Evolutionary conservation across 2,888 invertebrate species (phyloP), one percentile per base, ranked within the genome.

Genomic region (Scotopteryx bipunctaria): DNA sequence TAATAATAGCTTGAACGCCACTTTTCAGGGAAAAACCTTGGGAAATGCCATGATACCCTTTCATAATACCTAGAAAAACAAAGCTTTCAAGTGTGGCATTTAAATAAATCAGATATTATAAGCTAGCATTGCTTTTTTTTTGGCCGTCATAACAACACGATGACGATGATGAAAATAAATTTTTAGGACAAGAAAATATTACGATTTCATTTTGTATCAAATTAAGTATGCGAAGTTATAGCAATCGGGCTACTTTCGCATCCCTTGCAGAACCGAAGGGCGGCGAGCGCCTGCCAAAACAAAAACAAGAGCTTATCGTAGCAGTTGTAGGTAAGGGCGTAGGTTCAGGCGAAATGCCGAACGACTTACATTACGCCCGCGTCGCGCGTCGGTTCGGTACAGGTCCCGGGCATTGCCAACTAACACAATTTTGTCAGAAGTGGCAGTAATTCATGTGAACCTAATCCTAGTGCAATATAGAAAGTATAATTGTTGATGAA

Each of bases 241-340:
- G 57, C 40, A 31, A 19, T 19, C 5, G 63, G 63, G 57, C 64
- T 62, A 62, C 54, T 68, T 69, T 64, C 27, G 41, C 48, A 52
- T 55, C 53, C 48, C 51, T 40, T 32, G 33, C 48, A 43, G 49
- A 41, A 41, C 15, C 35, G 15, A 47, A 61, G 66, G 73, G 74
- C 69, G 69, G 67, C 69, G 66, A 64, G 71, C 66, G 77, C 67
- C 67, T 48, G 51, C 57, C 57, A 59, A 55, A 61, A 59, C 57
- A 61, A 57, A 46, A 59, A 61, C 61, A 59, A 47, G 41, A 57
- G 47, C 49, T 48, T 54, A 59, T 38, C 50, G 53, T 48, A 43
- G 49, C 47, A 45, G n/a, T 55, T 42, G 47, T 47, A 43, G 31
- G 54, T 49, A 50, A 74, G 73, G 76, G 83, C 78, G 79, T 71